Base-by-base conservation (phyloP, 2,113 vertebrate species). In the Trogon melanurus region DNA sequence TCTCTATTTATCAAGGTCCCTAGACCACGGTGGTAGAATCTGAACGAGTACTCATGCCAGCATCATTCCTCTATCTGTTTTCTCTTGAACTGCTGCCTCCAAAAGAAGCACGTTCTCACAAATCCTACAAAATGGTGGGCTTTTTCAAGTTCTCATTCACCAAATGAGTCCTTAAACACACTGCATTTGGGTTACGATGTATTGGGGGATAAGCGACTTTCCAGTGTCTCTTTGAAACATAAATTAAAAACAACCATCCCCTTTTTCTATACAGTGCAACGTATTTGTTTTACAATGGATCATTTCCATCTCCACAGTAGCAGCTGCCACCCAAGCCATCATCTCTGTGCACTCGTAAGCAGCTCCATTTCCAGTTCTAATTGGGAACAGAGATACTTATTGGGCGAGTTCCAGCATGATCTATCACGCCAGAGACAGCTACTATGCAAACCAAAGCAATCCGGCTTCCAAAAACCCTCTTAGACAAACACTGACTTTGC, bases 301-400 rank as follows among this genome's bases (percentile, higher is more conserved):
- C 95, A 95, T 97, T 98, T 97, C 97, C 96, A 97, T 97, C 96
- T 97, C 91, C 97, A 97, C 91, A 54, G 97, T 97, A 97, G 97
- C 97, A 98, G 97, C 97, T 98, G 97, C 97, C 97, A 98, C 95
- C 97, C 96, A 98, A 97, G 96, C 97, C 97, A 96, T 95, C 93
- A 96, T 98, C 97, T 97, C 97, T 80, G 79, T 95, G 91, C 94
- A 95, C 96, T 97, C 57, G 60, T 95, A 96, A 93, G 95, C 96
- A 97, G 96, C 96, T 96, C 96, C 97, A 96, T 97, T 98, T 98
- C 97, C 97, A 98, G 95, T 98, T 98, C 96, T 98, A 98, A 98
- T 97, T 98, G 97, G 97, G 96, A 98, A 98, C 97, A 98, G 98
- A 98, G 97, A 97, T 97, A 97, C 96, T 98, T 98, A 97, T 97